Percentiles rank a stretch among this genome's conserved stretches.
These are phyloP conservation scores for Passer montanus DNA, from an alignment of 2,113 vertebrate genomes.

Conservation along the genomic window DNA sequence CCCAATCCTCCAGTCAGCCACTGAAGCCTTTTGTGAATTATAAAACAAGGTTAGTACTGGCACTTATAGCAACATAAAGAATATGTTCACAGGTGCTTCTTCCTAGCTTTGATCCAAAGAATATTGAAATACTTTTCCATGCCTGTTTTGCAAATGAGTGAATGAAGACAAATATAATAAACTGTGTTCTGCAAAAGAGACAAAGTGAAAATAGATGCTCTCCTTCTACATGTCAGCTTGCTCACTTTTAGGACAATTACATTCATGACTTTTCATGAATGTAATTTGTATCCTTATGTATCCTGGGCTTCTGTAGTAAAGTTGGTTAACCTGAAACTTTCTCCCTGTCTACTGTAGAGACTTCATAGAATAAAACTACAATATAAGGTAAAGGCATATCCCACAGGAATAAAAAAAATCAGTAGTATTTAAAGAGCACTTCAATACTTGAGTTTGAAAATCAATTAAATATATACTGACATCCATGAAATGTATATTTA, in stretches of 20 bases:
- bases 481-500: background rate
- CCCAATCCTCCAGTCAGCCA: background rate
- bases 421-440: background rate
- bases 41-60: background rate
- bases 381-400: background rate
- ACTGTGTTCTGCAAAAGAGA: background rate
- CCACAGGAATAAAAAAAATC: background rate
- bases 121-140: background rate
- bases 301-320: background rate
- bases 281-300: too few species aligned
- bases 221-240: background rate
- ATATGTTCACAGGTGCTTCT: background rate
- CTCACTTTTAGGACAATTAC: background rate
- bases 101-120: background rate
- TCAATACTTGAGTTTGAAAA: background rate
- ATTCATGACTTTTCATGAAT: background rate
- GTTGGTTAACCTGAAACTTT: background rate
- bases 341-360: background rate
- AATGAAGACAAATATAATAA: background rate
- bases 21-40: background rate
- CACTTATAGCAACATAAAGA: background rate
- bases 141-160: background rate
- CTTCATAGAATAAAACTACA: background rate
- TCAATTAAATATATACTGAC: background rate
- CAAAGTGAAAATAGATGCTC: background rate